A percentile compares a stretch with the other conserved stretches of the same genome.
These are phyloP conservation scores for Xenopus borealis DNA, from an alignment of 2,113 vertebrate genomes.

Conservation along the genomic window DNA sequence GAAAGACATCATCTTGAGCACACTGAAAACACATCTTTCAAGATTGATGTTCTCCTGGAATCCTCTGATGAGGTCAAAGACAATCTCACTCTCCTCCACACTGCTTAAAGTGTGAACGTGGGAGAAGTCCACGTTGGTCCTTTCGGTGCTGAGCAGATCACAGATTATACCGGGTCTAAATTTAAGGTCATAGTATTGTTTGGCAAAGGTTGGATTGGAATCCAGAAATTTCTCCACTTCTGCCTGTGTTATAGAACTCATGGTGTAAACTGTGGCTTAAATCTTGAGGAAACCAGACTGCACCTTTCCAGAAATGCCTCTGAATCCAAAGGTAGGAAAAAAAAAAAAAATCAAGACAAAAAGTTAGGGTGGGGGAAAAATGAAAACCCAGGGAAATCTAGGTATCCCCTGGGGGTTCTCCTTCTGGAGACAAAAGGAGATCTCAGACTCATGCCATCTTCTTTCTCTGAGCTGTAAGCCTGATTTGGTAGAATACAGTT, in stretches of 20 bases:
- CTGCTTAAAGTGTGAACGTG: conserved; percentile 60
- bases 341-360: not conserved
- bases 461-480: conserved; percentile 42
- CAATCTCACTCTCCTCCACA: conserved; percentile 81
- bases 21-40: conserved; percentile 75
- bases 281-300: conserved; percentile 13
- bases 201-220: conserved; percentile 76
- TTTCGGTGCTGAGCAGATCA: conserved; percentile 65
- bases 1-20: conserved; percentile 77
- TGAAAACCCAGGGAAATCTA: conserved; percentile 25
- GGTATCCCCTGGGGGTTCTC: conserved; percentile 34
- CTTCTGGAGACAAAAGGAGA: conserved; percentile 39
- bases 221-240: conserved; percentile 82
- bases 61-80: conserved; percentile 81
- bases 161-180: conserved; percentile 72
- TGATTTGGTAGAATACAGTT: conserved; percentile 42
- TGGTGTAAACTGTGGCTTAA: conserved; percentile 34
- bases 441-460: conserved; percentile 36
- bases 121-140: conserved; percentile 60
- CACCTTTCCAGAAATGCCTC: conserved; percentile 34
- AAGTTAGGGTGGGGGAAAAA: conserved; percentile 1
- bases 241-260: conserved; percentile 57
- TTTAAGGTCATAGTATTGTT: conserved; percentile 72
- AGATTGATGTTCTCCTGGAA: conserved; percentile 80
- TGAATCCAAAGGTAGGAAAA: conserved; percentile 23